These are phyloP conservation scores for Mycteria americana DNA, from an alignment of 2,797 vertebrate genomes.

Conservation along the genomic window DNA sequence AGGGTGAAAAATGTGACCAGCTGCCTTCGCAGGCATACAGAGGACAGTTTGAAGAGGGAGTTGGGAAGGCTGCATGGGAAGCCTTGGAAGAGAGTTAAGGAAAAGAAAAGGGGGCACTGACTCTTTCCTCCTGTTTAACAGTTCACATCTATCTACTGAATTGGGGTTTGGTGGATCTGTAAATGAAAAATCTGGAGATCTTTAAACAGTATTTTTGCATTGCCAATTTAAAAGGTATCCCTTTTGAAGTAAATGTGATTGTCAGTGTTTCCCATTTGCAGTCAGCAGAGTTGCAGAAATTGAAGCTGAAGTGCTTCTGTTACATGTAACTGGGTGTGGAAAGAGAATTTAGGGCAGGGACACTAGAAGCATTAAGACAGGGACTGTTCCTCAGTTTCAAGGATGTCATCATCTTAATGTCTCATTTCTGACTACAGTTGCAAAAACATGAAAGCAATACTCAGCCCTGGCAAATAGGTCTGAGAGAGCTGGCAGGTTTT, in stretches of 20 bases:
- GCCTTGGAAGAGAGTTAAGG: neutral
- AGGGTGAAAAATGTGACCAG: neutral
- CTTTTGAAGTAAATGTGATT: neutral
- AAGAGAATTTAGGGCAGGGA: neutral
- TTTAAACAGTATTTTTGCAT: neutral
- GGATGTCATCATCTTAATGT: neutral
- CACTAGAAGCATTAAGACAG: neutral
- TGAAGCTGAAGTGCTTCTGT: neutral
- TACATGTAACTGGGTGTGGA: neutral
- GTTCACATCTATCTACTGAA: fast-evolving
- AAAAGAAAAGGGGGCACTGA: neutral
- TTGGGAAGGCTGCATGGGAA: neutral
- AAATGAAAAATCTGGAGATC: neutral
- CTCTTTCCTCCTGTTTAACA: neutral
- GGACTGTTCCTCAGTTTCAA: neutral
- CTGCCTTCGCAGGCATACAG: neutral
- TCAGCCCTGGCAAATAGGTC: neutral
- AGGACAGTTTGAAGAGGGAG: neutral
- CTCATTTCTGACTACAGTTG: neutral
- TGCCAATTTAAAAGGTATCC: neutral
- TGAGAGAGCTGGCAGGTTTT: neutral
- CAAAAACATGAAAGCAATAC: neutral
- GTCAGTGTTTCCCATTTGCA: neutral
- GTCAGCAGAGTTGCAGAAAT: neutral
- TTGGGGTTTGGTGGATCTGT: neutral